Percentiles rank a stretch among this genome's conserved stretches.
Conservation (phyloP, 2,888 invertebrate genomes). For the Erebia aethiops region DNA sequence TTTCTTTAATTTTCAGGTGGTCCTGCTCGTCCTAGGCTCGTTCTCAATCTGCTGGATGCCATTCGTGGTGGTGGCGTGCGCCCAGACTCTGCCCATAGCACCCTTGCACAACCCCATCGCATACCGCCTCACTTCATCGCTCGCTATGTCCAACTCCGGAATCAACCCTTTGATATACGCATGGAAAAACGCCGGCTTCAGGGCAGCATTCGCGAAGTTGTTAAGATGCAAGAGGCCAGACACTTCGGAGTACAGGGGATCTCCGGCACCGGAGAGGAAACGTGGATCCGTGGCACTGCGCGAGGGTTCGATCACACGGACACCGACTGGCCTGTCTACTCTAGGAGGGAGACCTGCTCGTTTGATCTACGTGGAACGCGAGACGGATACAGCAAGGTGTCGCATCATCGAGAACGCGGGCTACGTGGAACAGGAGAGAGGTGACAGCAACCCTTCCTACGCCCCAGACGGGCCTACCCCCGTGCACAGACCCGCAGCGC, state of each 20-base stretch:
- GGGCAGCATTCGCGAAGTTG: slow-evolving; percentile 87
- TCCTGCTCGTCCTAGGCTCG: slow-evolving; percentile 89
- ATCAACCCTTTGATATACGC: slow-evolving; percentile 93
- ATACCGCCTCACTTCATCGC: slow-evolving; percentile 86
- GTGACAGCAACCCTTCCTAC: slow-evolving; percentile 75
- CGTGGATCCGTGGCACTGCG: slow-evolving; percentile 76
- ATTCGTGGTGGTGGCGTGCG: slow-evolving; percentile 87
- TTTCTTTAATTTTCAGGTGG: slow-evolving; percentile 83
- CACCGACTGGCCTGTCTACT: slow-evolving; percentile 58
- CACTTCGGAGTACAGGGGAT: slow-evolving; percentile 78
- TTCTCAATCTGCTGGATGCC: slow-evolving; percentile 93
- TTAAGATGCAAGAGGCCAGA: slow-evolving; percentile 86
- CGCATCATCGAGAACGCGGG: slow-evolving; percentile 80
- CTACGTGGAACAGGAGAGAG: slow-evolving; percentile 70
- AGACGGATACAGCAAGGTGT: slow-evolving; percentile 66
- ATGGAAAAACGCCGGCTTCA: slow-evolving; percentile 92
- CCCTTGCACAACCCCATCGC: slow-evolving; percentile 79
- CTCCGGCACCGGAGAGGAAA: slow-evolving; percentile 82
- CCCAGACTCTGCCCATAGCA: slow-evolving; percentile 81
- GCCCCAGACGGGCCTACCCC: slow-evolving; percentile 76
- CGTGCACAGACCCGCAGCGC: slow-evolving; percentile 60
- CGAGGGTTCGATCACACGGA: slow-evolving; percentile 71
- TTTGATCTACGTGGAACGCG: slow-evolving; percentile 67
- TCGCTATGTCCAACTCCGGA: slow-evolving; percentile 91
- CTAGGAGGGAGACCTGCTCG: slow-evolving; percentile 73